These are phyloP conservation scores for Sebastolobus altivelis DNA, from an alignment of 2,797 vertebrate species.

Conservation along the genomic window DNA sequence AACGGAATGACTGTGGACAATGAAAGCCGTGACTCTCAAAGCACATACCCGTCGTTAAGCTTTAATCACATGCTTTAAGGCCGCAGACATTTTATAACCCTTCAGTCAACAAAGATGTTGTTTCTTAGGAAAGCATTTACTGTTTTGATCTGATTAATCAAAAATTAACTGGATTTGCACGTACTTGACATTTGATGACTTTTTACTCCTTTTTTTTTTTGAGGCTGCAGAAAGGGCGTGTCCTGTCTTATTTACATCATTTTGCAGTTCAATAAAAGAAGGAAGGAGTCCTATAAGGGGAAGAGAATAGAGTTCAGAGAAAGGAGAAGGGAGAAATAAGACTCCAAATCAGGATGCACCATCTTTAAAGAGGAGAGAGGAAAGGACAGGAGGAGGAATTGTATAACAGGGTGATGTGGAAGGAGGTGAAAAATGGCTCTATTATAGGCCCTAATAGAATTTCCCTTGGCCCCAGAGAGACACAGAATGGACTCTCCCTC, in stretches of 20 bases:
- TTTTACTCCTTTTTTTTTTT: background rate
- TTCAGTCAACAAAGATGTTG: conserved; percentile 21
- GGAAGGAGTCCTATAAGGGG: background rate
- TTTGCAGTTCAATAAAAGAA: background rate
- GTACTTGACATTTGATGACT: background rate
- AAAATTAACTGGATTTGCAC: background rate
- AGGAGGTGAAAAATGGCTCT: conserved; percentile 79
- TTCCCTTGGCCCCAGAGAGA: conserved; percentile 72
- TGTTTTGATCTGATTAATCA: background rate
- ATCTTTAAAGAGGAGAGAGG: conserved; percentile 49
- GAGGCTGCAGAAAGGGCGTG: background rate
- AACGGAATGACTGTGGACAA: conserved; percentile 30
- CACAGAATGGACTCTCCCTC: conserved; percentile 77
- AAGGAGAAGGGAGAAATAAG: conserved; percentile 7
- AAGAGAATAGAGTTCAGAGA: conserved; percentile 15
- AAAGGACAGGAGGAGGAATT: conserved; percentile 46
- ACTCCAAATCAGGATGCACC: conserved; percentile 18
- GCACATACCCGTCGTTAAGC: conserved; percentile 26
- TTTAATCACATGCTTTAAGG: conserved; percentile 49
- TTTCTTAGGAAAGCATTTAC: conserved; percentile 3
- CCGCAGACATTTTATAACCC: conserved; percentile 47
- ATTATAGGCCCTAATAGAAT: conserved; percentile 81
- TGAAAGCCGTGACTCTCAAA: conserved; percentile 41
- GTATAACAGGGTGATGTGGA: conserved; percentile 59
- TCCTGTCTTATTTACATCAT: background rate